Conservation (phyloP, 2,113 vertebrate genomes). For the Leiothrix lutea region DNA sequence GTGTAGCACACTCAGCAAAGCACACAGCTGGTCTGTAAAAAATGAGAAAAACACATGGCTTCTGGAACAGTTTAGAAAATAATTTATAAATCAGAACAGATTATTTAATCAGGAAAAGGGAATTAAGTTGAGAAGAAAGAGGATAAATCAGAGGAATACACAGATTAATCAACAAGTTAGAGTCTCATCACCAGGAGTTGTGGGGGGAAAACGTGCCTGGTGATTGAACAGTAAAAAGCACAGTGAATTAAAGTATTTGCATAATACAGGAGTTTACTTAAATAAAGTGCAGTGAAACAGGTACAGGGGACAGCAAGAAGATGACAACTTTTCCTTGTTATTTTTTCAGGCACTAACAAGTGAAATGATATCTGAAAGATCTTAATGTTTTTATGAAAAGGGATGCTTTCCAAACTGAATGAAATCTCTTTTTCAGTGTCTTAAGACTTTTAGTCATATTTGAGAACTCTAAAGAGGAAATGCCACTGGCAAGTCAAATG, state of each 20-base stretch:
- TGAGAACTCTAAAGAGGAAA: background rate
- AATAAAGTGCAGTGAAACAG: background rate
- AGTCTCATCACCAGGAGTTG: background rate
- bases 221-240: background rate
- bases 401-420: background rate
- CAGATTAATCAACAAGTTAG: background rate
- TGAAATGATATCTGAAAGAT: background rate
- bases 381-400: background rate
- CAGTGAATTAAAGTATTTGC: background rate
- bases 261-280: background rate
- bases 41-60: background rate
- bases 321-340: background rate
- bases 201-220: background rate
- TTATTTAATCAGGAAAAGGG: slow-evolving; percentile 1
- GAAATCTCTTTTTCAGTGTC: background rate
- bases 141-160: background rate
- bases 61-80: slow-evolving; percentile 16
- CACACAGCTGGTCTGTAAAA: slow-evolving; percentile 7
- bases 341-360: background rate
- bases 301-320: background rate
- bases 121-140: background rate
- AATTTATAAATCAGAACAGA: background rate
- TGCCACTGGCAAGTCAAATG: background rate
- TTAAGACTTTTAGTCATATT: background rate
- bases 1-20: slow-evolving; percentile 31